These are phyloP conservation scores for Macrochelys suwanniensis DNA, from an alignment of 2,797 vertebrate genomes.

Conservation along the genomic window DNA sequence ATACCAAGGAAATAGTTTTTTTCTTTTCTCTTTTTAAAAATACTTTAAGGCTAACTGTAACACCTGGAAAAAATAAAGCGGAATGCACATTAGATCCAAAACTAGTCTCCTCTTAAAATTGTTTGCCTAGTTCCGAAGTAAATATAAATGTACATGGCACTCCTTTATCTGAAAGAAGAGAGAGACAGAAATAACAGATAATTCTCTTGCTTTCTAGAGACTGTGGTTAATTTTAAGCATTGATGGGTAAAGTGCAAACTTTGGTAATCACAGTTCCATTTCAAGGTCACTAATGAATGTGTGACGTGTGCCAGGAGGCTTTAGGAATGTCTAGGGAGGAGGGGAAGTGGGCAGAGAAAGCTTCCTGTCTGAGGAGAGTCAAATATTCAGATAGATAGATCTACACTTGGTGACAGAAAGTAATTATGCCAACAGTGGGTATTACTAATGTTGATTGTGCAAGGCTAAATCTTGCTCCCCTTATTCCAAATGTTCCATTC, in stretches of 20 bases:
- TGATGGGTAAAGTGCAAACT: not conserved
- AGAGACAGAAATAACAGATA: not conserved
- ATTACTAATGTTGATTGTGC: not conserved
- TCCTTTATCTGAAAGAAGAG: not conserved
- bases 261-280: not conserved
- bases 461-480: constrained; percentile 7
- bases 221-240: not conserved
- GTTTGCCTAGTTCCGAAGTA: not conserved
- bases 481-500: not conserved
- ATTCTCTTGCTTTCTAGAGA: not conserved
- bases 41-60: not conserved
- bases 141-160: not conserved
- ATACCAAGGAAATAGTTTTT: rapidly evolving
- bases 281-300: not conserved
- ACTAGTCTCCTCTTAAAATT: not conserved
- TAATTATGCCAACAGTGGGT: not conserved
- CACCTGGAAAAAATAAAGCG: not conserved
- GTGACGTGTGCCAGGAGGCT: not conserved
- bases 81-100: not conserved
- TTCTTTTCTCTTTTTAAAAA: not conserved
- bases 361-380: not conserved
- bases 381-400: not conserved
- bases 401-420: not conserved
- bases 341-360: not conserved
- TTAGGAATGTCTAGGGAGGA: not conserved